Percentiles rank a stretch among this genome's conserved stretches.
Conservation (phyloP, 2,113 vertebrate species). For the Campylomormyrus tamandua region DNA sequence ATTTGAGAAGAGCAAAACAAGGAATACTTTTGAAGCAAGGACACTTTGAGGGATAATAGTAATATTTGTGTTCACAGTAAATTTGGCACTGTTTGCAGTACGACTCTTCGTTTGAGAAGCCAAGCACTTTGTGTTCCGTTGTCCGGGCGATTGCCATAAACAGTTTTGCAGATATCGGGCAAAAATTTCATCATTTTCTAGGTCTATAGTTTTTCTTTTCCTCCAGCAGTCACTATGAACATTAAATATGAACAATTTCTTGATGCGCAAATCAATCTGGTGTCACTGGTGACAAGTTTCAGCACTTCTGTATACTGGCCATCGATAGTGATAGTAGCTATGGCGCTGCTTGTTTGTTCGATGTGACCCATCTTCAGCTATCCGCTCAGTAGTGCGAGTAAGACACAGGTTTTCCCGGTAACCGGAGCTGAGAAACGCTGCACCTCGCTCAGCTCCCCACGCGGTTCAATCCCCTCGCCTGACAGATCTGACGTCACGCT, state of each 20-base stretch:
- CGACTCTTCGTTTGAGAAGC: not conserved
- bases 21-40: not conserved
- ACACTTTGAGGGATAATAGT: not conserved
- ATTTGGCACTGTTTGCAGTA: not conserved
- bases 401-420: not conserved
- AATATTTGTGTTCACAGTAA: constrained; percentile 1
- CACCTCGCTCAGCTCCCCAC: not conserved
- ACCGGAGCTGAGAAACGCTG: not conserved
- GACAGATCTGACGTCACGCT: not conserved
- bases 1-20: not conserved
- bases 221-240: not conserved
- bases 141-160: not conserved
- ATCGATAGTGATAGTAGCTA: not conserved
- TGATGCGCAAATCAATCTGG: not conserved
- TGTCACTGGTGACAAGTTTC: not conserved
- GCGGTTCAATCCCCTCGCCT: too few species aligned
- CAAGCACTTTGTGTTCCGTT: not conserved
- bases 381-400: not conserved
- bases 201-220: not conserved
- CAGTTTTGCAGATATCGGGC: not conserved
- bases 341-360: not conserved
- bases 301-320: not conserved
- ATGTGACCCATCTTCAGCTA: not conserved
- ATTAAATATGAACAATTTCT: not conserved
- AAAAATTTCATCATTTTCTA: not conserved